Evolutionary conservation across 2,113 vertebrate genomes (phyloP), one percentile per base, ranked within the genome.

Genomic region (Hippocampus abdominalis): DNA sequence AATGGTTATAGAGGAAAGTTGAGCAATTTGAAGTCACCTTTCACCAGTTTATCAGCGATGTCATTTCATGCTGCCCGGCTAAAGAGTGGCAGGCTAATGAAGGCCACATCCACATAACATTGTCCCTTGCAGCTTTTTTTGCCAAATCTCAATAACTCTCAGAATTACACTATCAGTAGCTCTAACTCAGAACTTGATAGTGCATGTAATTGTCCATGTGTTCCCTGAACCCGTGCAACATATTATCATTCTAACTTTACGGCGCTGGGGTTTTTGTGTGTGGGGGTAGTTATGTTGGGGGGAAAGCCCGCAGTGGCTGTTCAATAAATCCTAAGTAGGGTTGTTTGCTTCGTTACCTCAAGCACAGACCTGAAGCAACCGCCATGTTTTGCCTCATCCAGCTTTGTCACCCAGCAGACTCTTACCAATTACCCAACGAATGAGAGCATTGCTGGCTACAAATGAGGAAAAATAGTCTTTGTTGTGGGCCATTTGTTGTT

Each of bases 391-490:
- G 75, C 63, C 53, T 76, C 77, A 72, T 80, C 76, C 32, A 8
- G 69, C 72, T 82, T 70, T 64, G 42, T 81, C 81, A 84, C 68
- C 80, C 83, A 70, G 72, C 70, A 80, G 66, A 44, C 69, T 73
- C 81, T 75, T 74, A 64, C 76, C 87, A 90, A 88, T 89, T 82
- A 81, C 75, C 81, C 88, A 86, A 88, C 83, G 90, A 91, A 90
- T 89, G 82, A 89, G 89, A 81, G 59, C 78, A 76, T 71, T 67
- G 44, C 84, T 63, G 71, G 73, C 84, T 75, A 86, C 84, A 89
- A 90, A 90, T 89, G 84, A 90, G 86, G 81, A 90, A 86, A 86
- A 90, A 89, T 88, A 32, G 82, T 75, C 82, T 81, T 86, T 86
- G 84, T 89, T 86, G 75, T 78, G 66, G 69, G 71, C 73, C 84